phyloP scores from a whole-genome alignment of 53 echinoderm and acorn worm species.

The Astropecten irregularis region DNA sequence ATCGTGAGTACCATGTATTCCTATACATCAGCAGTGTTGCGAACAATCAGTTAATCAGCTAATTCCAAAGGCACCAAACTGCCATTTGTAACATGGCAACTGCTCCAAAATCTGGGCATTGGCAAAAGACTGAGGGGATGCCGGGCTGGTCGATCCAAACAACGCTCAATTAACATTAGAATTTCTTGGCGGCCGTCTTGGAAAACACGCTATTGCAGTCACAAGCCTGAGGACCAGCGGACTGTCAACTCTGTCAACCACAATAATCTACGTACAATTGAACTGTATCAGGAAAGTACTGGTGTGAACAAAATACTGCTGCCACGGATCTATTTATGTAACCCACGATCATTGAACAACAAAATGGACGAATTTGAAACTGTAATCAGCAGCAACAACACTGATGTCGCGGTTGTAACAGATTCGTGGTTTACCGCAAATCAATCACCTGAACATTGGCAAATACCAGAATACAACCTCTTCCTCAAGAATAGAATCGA shows the following conservation, averaged over 20 bases:
- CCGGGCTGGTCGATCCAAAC: background rate
- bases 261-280: background rate
- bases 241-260: background rate
- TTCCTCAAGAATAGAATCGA: slow-evolving; percentile 26
- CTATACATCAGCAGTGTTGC: background rate
- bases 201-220: background rate
- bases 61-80: background rate
- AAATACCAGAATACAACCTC: slow-evolving; percentile 31
- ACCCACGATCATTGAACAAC: slow-evolving; percentile 6
- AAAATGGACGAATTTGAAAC: slow-evolving; percentile 23
- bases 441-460: background rate
- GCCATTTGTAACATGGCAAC: background rate
- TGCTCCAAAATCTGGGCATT: background rate
- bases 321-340: background rate
- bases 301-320: background rate
- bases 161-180: background rate
- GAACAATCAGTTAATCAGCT: background rate
- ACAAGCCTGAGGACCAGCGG: background rate
- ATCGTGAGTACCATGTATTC: background rate
- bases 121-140: background rate
- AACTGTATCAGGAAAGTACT: background rate
- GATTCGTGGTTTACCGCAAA: slow-evolving; percentile 44
- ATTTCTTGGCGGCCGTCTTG: background rate
- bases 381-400: slow-evolving; percentile 4
- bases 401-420: slow-evolving; percentile 29